These are phyloP conservation scores for Antechinus stuartii DNA, from an alignment of 2,113 vertebrate species.

Conservation along the genomic window DNA sequence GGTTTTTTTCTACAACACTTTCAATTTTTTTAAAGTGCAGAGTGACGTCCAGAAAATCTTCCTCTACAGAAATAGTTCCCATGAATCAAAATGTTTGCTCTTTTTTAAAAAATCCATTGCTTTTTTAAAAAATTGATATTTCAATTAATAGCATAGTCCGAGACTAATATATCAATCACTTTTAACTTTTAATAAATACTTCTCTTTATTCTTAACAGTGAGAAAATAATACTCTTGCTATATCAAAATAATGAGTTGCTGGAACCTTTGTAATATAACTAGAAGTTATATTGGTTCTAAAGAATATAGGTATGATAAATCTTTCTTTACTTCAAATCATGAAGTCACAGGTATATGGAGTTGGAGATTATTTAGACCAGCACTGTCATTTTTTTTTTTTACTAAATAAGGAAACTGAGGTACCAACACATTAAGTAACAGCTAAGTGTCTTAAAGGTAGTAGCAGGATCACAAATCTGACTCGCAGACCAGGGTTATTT, in stretches of 20 bases:
- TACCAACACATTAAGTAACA: neutral
- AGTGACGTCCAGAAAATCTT: neutral
- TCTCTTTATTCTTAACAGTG: constrained; percentile 41
- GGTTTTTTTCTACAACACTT: neutral
- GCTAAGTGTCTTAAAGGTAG: neutral
- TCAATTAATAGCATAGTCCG: constrained; percentile 23
- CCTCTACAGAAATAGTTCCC: neutral
- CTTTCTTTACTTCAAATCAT: neutral
- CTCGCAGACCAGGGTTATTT: neutral
- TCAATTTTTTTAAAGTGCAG: neutral
- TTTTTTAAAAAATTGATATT: constrained; percentile 51
- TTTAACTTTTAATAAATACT: constrained; percentile 50
- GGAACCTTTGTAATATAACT: neutral
- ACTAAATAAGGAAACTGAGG: neutral
- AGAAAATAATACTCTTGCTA: constrained; percentile 36
- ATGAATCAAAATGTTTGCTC: constrained; percentile 23
- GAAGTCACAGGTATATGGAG: neutral
- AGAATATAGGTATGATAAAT: neutral
- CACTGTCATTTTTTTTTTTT: neutral
- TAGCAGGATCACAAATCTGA: neutral
- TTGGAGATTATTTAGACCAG: neutral
- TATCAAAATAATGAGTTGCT: constrained; percentile 8
- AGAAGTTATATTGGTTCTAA: neutral
- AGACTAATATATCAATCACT: neutral
- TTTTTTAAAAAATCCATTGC: constrained; percentile 1